Evolutionary conservation across 1,140 invertebrate genomes (phyloP).

Genomic region (Monomorium pharaonis): DNA sequence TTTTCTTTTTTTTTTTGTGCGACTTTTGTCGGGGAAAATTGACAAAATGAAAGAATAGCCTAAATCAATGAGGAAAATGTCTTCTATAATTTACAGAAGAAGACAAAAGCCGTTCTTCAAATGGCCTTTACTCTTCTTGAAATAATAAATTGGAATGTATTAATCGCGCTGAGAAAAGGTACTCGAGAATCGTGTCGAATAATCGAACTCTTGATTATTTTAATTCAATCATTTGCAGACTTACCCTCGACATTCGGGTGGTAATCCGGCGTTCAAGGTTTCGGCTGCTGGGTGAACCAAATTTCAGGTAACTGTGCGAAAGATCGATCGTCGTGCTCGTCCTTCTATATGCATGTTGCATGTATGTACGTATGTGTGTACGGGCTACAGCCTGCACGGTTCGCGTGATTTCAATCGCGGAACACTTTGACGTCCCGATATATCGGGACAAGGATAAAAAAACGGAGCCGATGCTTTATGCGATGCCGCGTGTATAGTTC

Average conservation of each 20-base stretch:
- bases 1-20: no score
- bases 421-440: slow-evolving; percentile 58
- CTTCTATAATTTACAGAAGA: neutral
- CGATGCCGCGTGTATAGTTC: slow-evolving; percentile 7
- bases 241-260: neutral
- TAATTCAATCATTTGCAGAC: slow-evolving; percentile 2
- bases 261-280: slow-evolving; percentile 33
- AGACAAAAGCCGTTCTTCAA: neutral
- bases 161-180: neutral
- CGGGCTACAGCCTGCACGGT: slow-evolving; percentile 51
- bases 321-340: slow-evolving; percentile 56
- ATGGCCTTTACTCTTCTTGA: no score
- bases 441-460: slow-evolving; percentile 54
- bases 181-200: neutral
- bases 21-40: neutral
- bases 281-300: slow-evolving; percentile 35
- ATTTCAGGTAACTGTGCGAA: slow-evolving; percentile 50
- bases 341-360: slow-evolving; percentile 14
- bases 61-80: neutral
- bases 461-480: slow-evolving; percentile 27
- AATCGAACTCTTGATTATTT: neutral
- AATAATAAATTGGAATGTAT: neutral
- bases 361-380: slow-evolving; percentile 3
- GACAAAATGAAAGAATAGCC: neutral
- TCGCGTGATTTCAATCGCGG: slow-evolving; percentile 67